phyloP scores from a whole-genome alignment of 2,888 invertebrate genomes.

The Alitta virens region DNA sequence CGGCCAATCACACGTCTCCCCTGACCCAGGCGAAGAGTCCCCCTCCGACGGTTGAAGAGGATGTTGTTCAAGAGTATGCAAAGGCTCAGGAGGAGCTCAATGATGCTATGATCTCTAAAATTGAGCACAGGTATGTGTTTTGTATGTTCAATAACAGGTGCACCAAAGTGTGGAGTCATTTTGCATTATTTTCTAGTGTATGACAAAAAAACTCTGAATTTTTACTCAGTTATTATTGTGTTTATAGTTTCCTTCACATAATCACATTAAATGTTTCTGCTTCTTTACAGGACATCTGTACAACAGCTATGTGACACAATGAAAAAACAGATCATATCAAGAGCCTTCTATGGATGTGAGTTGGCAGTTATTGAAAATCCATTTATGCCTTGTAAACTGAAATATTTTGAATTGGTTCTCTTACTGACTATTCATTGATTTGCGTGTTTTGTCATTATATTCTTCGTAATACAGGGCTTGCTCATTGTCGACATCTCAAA shows the following conservation, averaged over 20 bases:
- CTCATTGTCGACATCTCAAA: conserved; percentile 87
- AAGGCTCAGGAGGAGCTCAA: conserved; percentile 48
- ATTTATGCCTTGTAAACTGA: no score
- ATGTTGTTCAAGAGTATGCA: conserved; percentile 37
- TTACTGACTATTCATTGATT: neutral
- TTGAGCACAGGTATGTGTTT: conserved; percentile 39
- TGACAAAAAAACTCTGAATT: no score
- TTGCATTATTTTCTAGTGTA: neutral
- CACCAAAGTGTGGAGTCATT: neutral
- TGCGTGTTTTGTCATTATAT: no score
- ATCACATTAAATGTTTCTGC: neutral
- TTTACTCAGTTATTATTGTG: no score
- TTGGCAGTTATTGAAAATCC: conserved; percentile 9
- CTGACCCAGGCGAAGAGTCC: neutral
- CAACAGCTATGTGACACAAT: conserved; percentile 88
- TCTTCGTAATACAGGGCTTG: conserved; percentile 67
- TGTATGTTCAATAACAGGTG: neutral
- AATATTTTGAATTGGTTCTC: no score
- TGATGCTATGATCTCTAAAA: conserved; percentile 36
- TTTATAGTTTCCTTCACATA: no score
- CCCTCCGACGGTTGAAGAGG: neutral
- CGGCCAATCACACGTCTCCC: neutral
- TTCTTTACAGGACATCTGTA: conserved; percentile 56
- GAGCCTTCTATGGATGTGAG: conserved; percentile 90
- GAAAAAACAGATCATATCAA: conserved; percentile 89